These are phyloP conservation scores for Heliconius hewitsoni DNA, from an alignment of 1,140 invertebrate species.

Conservation along the genomic window DNA sequence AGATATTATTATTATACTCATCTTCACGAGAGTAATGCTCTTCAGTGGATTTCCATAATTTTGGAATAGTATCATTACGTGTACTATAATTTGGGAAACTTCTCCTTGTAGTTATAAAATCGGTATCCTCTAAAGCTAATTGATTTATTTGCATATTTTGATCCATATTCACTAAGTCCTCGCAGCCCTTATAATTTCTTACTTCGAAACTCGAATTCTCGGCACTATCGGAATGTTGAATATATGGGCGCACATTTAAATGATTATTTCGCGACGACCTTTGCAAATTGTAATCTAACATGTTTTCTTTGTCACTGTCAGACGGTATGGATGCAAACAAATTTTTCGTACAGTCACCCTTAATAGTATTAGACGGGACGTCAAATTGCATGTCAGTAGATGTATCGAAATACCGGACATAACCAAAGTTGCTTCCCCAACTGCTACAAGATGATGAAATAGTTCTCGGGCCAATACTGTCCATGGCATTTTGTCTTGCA, in stretches of 20 bases:
- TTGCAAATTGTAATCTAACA: conserved; percentile 45
- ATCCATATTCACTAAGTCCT: conserved; percentile 84
- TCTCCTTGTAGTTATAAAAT: conserved; percentile 67
- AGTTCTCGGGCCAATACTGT: conserved; percentile 66
- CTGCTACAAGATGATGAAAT: conserved; percentile 74
- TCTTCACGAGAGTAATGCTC: conserved; percentile 58
- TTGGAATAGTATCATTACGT: conserved; percentile 58
- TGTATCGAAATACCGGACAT: conserved; percentile 83
- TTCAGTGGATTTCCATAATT: conserved; percentile 73
- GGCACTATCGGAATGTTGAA: conserved; percentile 82
- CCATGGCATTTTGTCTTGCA: conserved; percentile 83
- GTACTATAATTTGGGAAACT: conserved; percentile 65
- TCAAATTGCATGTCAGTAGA: conserved; percentile 59
- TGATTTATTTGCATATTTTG: conserved; percentile 79
- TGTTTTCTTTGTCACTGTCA: conserved; percentile 18
- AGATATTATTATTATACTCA: conserved; percentile 46
- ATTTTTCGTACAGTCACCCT: conserved; percentile 72
- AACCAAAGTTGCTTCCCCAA: conserved; percentile 83
- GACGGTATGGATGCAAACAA: conserved; percentile 54
- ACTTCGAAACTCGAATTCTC: conserved; percentile 83
- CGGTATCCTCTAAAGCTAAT: conserved; percentile 56
- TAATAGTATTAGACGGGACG: conserved; percentile 42
- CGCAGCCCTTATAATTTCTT: conserved; percentile 83
- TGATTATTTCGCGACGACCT: conserved; percentile 43
- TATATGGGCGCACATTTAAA: conserved; percentile 44